Evolutionary conservation across 2,888 invertebrate genomes (phyloP), one percentile per base, ranked within the genome.

Genomic region (Hesperia comma): DNA sequence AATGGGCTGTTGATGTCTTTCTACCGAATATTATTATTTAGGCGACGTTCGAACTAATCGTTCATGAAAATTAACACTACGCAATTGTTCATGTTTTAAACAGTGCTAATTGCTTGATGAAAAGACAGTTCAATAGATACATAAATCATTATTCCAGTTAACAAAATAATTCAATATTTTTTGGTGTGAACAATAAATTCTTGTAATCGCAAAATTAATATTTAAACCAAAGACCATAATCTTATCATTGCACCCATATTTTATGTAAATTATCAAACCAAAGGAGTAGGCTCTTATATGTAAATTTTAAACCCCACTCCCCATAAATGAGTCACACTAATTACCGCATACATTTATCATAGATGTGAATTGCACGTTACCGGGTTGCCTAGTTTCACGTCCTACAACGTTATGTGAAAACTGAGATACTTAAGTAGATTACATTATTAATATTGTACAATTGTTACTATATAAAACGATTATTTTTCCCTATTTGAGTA

Each of bases 1-100:
- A 80, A 81, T 79, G 75, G 78, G 62, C 73, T 71, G 67, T 73
- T 79, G 68, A 68, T 75, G 72, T 72, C 74, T 74, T 75, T 73
- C 56, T 54, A 58, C 19, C 60, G 21, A 55, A 61, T 66, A 54
- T 66, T 57, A 54, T 66, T 57, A 46, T 74, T 70, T 70, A 61
- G 66, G 55, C 55, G 60, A 55, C 60, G 43, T 46, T 43, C 2
- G 21, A 64, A 51, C 32, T 26, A 26, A 53, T 33, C 32, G 64
- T 10, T 40, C 33, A n/a, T 19, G 21, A 58, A 57, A 6, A 15
- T 8, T 21, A 3, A 12, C 51, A 7, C n/a, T n/a, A 43, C 14
- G 4, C 4, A n/a, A n/a, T n/a, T n/a, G n/a, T n/a, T n/a, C n/a
- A n/a, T n/a, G n/a, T n/a, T n/a, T n/a, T n/a, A n/a, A n/a, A n/a